A percentile compares a stretch with the other conserved stretches of the same genome.
Conservation (phyloP, 2,797 vertebrate species). For the Ispidina lecontei region DNA sequence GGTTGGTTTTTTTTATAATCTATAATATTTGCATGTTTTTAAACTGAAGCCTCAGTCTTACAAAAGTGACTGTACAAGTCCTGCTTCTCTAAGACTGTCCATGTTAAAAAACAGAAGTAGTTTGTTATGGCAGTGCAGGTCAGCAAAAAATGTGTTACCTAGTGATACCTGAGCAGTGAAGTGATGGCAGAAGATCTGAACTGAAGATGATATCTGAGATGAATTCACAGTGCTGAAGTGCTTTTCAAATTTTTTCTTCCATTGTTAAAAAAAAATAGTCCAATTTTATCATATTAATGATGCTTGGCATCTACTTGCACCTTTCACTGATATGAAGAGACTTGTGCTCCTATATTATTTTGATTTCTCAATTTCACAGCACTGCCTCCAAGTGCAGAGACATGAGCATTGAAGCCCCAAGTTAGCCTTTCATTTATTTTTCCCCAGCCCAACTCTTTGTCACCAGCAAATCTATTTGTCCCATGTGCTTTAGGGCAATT, state of each 20-base stretch:
- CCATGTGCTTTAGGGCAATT: neutral
- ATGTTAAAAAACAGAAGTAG: neutral
- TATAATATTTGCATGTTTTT: neutral
- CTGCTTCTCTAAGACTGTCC: neutral
- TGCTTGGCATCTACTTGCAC: neutral
- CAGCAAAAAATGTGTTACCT: neutral
- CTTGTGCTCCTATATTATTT: neutral
- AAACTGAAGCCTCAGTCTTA: neutral
- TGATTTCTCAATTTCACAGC: neutral
- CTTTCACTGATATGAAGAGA: neutral
- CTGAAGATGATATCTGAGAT: neutral
- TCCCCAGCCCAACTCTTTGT: neutral
- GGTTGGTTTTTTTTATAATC: neutral
- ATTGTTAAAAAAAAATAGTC: neutral
- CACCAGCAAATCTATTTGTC: neutral
- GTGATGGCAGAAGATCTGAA: neutral
- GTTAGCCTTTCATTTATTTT: neutral
- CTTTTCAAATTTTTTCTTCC: neutral
- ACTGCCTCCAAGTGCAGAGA: neutral
- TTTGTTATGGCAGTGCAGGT: neutral
- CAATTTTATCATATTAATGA: neutral
- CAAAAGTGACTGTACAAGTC: neutral
- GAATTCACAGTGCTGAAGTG: neutral
- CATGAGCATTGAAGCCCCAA: fast-evolving
- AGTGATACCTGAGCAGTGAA: neutral